These are phyloP conservation scores for Zosterops hypoxanthus DNA, from an alignment of 2,113 vertebrate species.

Conservation along the genomic window DNA sequence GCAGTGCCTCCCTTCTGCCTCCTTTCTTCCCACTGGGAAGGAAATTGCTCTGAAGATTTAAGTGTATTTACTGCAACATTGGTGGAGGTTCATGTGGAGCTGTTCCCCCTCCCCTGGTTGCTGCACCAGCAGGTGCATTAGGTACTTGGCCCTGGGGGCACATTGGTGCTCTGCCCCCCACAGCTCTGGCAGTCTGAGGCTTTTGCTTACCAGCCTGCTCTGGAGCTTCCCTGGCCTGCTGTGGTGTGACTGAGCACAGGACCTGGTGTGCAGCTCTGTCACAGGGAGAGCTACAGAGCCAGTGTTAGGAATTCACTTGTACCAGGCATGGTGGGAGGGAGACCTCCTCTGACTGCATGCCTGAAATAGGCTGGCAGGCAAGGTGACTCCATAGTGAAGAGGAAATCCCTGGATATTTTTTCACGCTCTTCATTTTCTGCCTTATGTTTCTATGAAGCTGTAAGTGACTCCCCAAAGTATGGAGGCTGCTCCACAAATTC, in stretches of 20 bases:
- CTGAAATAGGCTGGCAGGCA: background rate
- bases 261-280: background rate
- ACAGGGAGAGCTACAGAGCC: background rate
- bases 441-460: background rate
- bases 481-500: background rate
- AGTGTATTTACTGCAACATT: background rate
- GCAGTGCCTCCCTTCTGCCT: background rate
- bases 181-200: background rate
- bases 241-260: background rate
- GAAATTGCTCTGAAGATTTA: background rate
- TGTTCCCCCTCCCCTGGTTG: background rate
- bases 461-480: background rate
- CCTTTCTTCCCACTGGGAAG: background rate
- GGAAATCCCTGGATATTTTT: background rate
- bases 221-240: background rate
- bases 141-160: background rate
- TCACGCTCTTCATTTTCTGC: background rate
- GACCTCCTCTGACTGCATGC: background rate
- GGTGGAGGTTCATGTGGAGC: background rate
- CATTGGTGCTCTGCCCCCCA: background rate
- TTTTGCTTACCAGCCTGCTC: background rate
- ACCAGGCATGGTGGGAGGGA: background rate
- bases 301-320: accelerated
- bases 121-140: background rate
- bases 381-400: background rate